Evolutionary conservation across 2,888 invertebrate genomes (phyloP).

Genomic region (Aleiodes leptofemur): DNA sequence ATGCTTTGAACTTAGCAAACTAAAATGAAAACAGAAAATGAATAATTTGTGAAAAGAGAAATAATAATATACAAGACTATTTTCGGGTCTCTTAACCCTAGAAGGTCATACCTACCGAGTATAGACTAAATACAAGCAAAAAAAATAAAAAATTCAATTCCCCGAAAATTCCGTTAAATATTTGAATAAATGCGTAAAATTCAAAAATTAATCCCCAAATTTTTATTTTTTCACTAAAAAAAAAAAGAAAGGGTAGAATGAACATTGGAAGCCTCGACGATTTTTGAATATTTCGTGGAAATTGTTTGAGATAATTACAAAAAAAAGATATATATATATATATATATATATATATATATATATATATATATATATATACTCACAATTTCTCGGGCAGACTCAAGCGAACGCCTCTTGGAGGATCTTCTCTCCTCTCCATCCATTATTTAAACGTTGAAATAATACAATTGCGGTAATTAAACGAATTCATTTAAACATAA

Average conservation of each 20-base stretch:
- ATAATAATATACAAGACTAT: conserved; percentile 11
- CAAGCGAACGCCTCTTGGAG: conserved; percentile 62
- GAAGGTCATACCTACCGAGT: conserved; percentile 25
- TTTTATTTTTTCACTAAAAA: neutral
- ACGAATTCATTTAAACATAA: conserved; percentile 16
- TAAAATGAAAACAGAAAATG: conserved; percentile 39
- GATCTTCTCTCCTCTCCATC: conserved; percentile 66
- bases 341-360: too few species aligned
- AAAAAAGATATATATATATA: too few species aligned
- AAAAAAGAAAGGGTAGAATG: neutral
- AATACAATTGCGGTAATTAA: conserved; percentile 10
- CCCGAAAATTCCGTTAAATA: neutral
- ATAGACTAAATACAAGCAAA: neutral
- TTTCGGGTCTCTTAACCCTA: conserved; percentile 19
- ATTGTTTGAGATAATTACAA: neutral
- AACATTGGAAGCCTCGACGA: conserved; percentile 37
- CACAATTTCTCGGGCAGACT: conserved; percentile 68
- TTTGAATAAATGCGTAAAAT: too few species aligned
- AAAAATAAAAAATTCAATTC: conserved; percentile 3
- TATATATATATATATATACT: conserved; percentile 4
- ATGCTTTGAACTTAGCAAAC: conserved; percentile 66
- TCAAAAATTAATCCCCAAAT: neutral
- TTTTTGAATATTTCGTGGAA: conserved; percentile 54
- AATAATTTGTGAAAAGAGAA: neutral
- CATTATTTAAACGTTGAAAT: conserved; percentile 53